These are phyloP conservation scores for Delichon dasypus DNA, from an alignment of 2,797 vertebrate species.

Conservation along the genomic window DNA sequence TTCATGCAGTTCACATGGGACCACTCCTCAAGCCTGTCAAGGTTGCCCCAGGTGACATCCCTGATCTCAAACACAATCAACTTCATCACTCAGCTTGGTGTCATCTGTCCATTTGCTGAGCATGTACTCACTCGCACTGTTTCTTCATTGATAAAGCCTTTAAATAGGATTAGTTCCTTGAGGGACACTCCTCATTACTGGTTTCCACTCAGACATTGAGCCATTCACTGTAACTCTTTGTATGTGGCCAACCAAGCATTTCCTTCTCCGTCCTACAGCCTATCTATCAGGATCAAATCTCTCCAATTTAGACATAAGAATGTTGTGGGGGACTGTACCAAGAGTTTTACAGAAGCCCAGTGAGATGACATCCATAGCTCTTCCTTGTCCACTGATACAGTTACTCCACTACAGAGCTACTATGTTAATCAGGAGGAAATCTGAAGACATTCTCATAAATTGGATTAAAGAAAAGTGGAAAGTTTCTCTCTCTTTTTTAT, in stretches of 20 bases:
- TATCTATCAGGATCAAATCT: neutral
- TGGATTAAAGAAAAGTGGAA: neutral
- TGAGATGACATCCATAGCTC: no score
- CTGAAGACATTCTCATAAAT: neutral
- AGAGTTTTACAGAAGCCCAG: neutral
- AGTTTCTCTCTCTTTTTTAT: neutral
- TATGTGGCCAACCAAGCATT: neutral
- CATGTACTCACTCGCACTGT: neutral
- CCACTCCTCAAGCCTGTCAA: neutral
- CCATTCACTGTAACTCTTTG: neutral
- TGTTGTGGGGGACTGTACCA: neutral
- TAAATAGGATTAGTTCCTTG: neutral
- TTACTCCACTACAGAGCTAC: neutral
- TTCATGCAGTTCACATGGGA: neutral
- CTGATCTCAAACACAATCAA: accelerated
- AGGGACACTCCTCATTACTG: neutral
- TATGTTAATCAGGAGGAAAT: neutral
- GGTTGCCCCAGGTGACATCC: neutral
- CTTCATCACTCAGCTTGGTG: neutral
- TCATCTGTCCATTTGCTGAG: neutral
- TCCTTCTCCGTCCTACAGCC: neutral
- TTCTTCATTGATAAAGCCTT: neutral
- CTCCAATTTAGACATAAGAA: neutral
- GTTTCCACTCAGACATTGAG: neutral
- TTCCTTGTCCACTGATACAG: neutral